Evolutionary conservation across 2,888 invertebrate species (phyloP).

Genomic region (Eretmocerus hayati): DNA sequence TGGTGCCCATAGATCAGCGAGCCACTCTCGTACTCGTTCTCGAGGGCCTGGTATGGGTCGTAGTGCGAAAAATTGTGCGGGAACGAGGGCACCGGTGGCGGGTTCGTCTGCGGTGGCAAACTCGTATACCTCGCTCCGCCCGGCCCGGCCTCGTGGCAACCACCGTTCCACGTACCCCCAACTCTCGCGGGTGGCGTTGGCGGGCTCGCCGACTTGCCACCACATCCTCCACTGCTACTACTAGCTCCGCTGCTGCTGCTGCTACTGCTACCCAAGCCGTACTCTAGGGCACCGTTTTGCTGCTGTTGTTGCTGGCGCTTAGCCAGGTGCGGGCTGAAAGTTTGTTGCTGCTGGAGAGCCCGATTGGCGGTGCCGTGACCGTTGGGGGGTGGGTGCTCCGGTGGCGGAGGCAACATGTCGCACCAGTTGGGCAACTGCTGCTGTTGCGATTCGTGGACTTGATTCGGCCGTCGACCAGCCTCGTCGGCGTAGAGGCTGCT

Average conservation of each 20-base stretch:
- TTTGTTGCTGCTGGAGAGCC: constrained; percentile 33
- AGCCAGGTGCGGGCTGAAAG: constrained; percentile 39
- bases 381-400: constrained; percentile 54
- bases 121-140: constrained; percentile 35
- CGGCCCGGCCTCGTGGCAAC: constrained; percentile 12
- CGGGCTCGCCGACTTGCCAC: constrained; percentile 22
- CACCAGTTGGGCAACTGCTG: constrained; percentile 51
- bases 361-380: constrained; percentile 29
- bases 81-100: constrained; percentile 39
- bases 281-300: constrained; percentile 38
- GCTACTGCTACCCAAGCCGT: constrained; percentile 35
- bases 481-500: constrained; percentile 43
- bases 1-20: constrained; percentile 44
- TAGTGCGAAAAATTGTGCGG: constrained; percentile 42
- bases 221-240: constrained; percentile 37
- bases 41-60: constrained; percentile 39
- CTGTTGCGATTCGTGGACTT: constrained; percentile 22
- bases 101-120: constrained; percentile 43
- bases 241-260: constrained; percentile 35
- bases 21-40: constrained; percentile 45
- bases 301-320: constrained; percentile 32
- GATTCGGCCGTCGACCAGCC: constrained; percentile 26
- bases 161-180: constrained; percentile 35
- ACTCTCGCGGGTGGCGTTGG: neutral
- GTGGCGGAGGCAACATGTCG: constrained; percentile 60